Evolutionary conservation across 2,888 invertebrate species (phyloP).

Genomic region (Furcula furcula): DNA sequence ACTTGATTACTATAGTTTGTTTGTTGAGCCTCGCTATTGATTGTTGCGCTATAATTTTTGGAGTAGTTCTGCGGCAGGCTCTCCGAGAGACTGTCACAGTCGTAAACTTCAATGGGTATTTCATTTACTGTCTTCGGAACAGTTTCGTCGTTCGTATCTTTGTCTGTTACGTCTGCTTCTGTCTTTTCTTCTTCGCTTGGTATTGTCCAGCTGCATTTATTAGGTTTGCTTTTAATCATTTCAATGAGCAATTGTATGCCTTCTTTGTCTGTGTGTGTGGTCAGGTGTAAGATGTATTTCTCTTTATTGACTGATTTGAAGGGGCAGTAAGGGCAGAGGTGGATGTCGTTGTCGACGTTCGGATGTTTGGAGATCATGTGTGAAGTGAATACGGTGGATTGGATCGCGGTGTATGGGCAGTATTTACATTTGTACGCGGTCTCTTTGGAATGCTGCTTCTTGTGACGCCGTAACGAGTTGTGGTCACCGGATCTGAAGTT

Average conservation of each 20-base stretch:
- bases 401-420: conserved; percentile 90
- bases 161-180: conserved; percentile 27
- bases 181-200: conserved; percentile 55
- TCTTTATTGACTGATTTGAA: conserved; percentile 85
- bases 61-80: conserved; percentile 57
- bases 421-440: conserved; percentile 89
- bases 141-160: conserved; percentile 40
- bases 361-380: conserved; percentile 92
- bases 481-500: conserved; percentile 89
- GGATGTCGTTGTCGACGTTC: conserved; percentile 83
- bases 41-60: conserved; percentile 51
- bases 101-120: conserved; percentile 69
- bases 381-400: conserved; percentile 88
- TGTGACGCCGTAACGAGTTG: conserved; percentile 90
- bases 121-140: conserved; percentile 49
- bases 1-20: conserved; percentile 46
- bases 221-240: conserved; percentile 52
- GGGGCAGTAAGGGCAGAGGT: conserved; percentile 82
- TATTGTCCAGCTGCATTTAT: conserved; percentile 59
- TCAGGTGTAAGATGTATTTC: conserved; percentile 80
- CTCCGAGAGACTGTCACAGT: conserved; percentile 69
- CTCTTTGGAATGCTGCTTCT: conserved; percentile 87
- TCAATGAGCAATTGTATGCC: conserved; percentile 59
- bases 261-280: conserved; percentile 74
- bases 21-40: conserved; percentile 41